phyloP scores from a whole-genome alignment of 2,888 invertebrate species.

The Zygothrica quintamaculata region DNA sequence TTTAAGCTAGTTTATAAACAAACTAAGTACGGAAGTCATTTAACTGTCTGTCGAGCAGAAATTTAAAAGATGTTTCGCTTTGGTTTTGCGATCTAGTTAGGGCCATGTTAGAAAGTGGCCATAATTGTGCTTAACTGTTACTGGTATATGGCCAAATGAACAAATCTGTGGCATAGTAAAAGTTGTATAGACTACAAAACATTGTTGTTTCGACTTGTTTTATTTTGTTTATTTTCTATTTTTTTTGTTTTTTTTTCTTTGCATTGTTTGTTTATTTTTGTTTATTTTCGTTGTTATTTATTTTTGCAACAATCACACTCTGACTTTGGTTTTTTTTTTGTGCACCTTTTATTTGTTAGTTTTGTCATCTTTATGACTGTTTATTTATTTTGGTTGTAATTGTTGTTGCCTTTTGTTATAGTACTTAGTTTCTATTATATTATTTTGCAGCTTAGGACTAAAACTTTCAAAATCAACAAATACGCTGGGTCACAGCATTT shows the following conservation, averaged over 20 bases:
- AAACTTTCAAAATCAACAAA: conserved; percentile 37
- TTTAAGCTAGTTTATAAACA: too few relatives aligned
- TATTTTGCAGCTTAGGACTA: conserved; percentile 24
- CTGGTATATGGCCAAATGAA: conserved; percentile 16
- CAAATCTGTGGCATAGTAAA: conserved; percentile 33
- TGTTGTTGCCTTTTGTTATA: background rate
- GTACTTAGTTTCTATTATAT: conserved; percentile 12
- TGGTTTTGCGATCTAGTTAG: conserved; percentile 49
- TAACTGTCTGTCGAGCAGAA: conserved; percentile 67
- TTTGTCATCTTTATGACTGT: conserved; percentile 36
- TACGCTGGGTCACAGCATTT: conserved; percentile 12
- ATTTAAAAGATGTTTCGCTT: conserved; percentile 44
- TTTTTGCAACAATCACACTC: conserved; percentile 49
- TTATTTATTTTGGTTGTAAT: conserved; percentile 30
- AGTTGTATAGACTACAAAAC: conserved; percentile 48
- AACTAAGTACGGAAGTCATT: conserved; percentile 68
- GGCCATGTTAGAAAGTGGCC: conserved; percentile 70
- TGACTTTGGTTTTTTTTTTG: too few relatives aligned
- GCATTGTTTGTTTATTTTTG: conserved; percentile 35
- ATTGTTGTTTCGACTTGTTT: conserved; percentile 44
- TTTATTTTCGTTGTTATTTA: too few relatives aligned
- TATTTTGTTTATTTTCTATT: conserved; percentile 5
- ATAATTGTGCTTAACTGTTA: conserved; percentile 62
- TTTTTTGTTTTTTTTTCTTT: conserved; percentile 9
- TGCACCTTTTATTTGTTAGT: conserved; percentile 35